phyloP scores from a whole-genome alignment of 2,888 invertebrate species.

The Drosophila buzzatii region DNA sequence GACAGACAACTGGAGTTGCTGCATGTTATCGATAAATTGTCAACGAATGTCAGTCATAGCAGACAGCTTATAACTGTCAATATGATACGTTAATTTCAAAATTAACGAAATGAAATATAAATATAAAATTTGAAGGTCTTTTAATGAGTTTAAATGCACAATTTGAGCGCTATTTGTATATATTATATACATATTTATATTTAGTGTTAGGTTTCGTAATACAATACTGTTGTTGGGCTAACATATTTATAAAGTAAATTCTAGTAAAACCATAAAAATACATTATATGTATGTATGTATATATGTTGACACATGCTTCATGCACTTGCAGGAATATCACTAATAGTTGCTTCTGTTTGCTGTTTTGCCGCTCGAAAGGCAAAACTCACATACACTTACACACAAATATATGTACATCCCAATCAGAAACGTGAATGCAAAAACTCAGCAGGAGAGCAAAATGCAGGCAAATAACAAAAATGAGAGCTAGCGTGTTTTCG shows the following conservation, averaged over 20 bases:
- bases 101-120: neutral
- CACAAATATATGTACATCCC: neutral
- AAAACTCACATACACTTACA: neutral
- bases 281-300: neutral
- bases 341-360: conserved; percentile 7
- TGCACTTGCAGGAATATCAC: conserved; percentile 5
- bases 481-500: conserved; percentile 19
- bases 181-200: neutral
- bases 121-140: neutral
- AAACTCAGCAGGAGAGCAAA: conserved; percentile 64
- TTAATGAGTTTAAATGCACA: too few relatives aligned
- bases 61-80: conserved; percentile 34
- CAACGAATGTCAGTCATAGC: conserved; percentile 16
- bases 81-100: conserved; percentile 33
- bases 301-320: neutral
- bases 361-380: conserved; percentile 1
- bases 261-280: neutral
- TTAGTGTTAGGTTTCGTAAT: conserved; percentile 2
- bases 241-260: neutral
- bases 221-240: conserved; percentile 8
- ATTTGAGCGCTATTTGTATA: neutral
- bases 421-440: conserved; percentile 45
- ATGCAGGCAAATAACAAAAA: conserved; percentile 12
- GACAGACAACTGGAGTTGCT: neutral
- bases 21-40: conserved; percentile 47